Evolutionary conservation across 2,797 vertebrate species (phyloP), one percentile per base, ranked within the genome.

Genomic region (Helostoma temminkii): DNA sequence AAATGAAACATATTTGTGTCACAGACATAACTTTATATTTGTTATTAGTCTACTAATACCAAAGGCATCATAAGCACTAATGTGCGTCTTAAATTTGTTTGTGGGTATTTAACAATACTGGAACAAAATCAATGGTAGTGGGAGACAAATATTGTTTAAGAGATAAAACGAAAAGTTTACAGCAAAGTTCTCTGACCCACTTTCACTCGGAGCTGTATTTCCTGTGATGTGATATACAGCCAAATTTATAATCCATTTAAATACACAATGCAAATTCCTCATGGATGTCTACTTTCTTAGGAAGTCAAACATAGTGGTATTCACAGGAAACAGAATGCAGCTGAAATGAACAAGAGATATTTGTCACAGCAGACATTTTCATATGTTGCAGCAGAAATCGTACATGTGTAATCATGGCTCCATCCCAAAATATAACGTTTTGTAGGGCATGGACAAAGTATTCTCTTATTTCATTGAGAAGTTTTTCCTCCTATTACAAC

Each of bases 211-310:
- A 22, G 19, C 19, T 9, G 52, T 28, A 19, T 52, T 49, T 55
- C 53, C 32, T 45, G 26, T 12, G 43, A 25, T 4, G 2, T 14
- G 19, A 65, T 9, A 25, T 22, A 36, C n/a, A 65, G 45, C 41
- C 52, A 71, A 77, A 72, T 65, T 16, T 55, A 37, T 11, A 26
- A 57, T 6, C 16, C 1, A 48, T 28, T 32, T 9, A 42, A 60
- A 71, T 16, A 21, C 28, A n/a, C 0, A 1, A 72, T 69, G 53
- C 67, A 75, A 75, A 75, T 58, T 28, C 12, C 32, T 52, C 6
- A 5, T 55, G 26, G 41, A 26, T 25, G 32, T 22, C 43, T 36
- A 25, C 2, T 18, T n/a, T 60, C 30, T 48, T 2, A 19, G 50
- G n/a, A 53, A 57, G 46, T 52, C 7, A 7, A 3, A 55, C 25